Evolutionary conservation across 2,113 vertebrate species (phyloP).

Genomic region (Columba janthina): DNA sequence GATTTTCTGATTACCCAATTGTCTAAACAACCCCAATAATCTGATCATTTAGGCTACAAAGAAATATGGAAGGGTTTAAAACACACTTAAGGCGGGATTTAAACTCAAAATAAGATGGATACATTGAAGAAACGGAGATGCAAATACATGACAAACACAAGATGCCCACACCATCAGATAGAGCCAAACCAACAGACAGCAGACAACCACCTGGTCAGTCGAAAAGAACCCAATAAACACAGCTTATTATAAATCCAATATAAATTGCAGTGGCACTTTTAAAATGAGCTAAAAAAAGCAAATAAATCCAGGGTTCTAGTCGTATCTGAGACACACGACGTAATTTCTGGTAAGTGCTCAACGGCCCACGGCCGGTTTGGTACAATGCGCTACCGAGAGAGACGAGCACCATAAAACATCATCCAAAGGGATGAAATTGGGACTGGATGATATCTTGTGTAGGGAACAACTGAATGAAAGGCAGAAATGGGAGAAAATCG

Average conservation of each 20-base stretch:
- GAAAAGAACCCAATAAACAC: neutral
- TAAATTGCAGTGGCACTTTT: neutral
- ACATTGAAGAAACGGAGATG: neutral
- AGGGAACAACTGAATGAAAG: neutral
- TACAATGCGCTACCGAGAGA: too few species aligned
- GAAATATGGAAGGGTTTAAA: neutral
- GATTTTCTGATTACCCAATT: neutral
- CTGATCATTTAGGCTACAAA: neutral
- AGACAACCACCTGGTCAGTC: neutral
- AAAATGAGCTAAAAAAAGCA: neutral
- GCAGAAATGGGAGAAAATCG: neutral
- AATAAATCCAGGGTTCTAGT: neutral
- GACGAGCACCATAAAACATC: too few species aligned
- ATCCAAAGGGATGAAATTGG: fast-evolving
- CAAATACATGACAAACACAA: neutral
- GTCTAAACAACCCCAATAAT: fast-evolving
- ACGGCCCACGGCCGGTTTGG: fast-evolving
- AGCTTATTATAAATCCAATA: neutral
- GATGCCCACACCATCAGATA: fast-evolving
- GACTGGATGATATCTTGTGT: neutral
- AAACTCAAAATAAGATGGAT: neutral
- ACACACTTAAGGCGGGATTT: neutral
- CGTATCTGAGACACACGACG: fast-evolving
- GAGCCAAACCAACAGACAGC: neutral
- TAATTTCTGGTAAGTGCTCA: fast-evolving